Evolutionary conservation across 1,140 invertebrate genomes (phyloP).

Genomic region (Rhyacophila brunnea): DNA sequence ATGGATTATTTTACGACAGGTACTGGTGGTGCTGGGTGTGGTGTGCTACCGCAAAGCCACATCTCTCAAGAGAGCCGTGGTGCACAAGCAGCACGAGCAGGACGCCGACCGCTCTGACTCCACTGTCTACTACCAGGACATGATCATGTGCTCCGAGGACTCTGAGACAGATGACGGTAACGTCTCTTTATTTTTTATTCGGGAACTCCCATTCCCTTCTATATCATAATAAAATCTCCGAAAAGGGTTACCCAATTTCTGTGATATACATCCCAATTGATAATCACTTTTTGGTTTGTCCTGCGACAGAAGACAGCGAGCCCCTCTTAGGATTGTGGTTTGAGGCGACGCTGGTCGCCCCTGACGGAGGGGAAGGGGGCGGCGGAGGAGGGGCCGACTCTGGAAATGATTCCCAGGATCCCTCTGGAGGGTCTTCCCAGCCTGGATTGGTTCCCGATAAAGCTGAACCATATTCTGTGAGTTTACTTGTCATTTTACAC

Average conservation of each 20-base stretch:
- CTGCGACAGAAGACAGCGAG: slow-evolving; percentile 75
- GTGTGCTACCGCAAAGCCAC: slow-evolving; percentile 89
- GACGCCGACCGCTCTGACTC: slow-evolving; percentile 84
- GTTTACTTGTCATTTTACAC: slow-evolving; percentile 40
- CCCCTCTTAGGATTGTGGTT: slow-evolving; percentile 90
- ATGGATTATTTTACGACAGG: slow-evolving; percentile 59
- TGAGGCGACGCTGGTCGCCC: slow-evolving; percentile 83
- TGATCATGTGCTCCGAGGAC: slow-evolving; percentile 85
- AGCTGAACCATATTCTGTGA: slow-evolving; percentile 84
- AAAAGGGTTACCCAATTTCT: too few species aligned
- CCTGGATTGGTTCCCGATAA: slow-evolving; percentile 80
- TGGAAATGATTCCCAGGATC: slow-evolving; percentile 42
- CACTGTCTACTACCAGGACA: slow-evolving; percentile 90
- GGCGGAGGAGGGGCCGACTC: slow-evolving; percentile 50
- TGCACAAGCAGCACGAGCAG: slow-evolving; percentile 79
- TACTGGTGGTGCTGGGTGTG: slow-evolving; percentile 83
- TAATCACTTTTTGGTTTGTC: not conserved
- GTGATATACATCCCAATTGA: too few species aligned
- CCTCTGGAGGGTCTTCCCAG: slow-evolving; percentile 41
- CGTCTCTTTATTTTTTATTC: too few species aligned
- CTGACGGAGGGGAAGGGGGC: slow-evolving; percentile 65
- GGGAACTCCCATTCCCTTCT: too few species aligned
- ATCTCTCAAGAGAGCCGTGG: slow-evolving; percentile 69
- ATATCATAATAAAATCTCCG: too few species aligned
- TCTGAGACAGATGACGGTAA: slow-evolving; percentile 83